These are phyloP conservation scores for Ammodramus savannarum DNA, from an alignment of 2,113 vertebrate genomes.

Conservation along the genomic window DNA sequence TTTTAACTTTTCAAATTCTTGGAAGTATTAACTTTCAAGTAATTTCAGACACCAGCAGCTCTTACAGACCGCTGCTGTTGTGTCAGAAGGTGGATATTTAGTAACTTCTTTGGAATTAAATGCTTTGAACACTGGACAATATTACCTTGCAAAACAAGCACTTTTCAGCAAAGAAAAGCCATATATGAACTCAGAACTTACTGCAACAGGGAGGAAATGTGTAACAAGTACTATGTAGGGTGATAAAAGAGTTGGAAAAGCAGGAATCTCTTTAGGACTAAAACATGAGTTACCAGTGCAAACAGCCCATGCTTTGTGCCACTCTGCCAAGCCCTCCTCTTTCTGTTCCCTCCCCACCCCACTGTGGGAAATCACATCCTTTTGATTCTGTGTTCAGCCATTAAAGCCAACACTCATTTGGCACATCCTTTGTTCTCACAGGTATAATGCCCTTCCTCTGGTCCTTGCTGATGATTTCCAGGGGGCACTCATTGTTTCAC, in stretches of 20 bases:
- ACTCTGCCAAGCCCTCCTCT: not conserved
- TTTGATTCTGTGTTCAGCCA: not conserved
- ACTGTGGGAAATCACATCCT: not conserved
- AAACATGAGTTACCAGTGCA: not conserved
- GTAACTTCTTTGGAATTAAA: not conserved
- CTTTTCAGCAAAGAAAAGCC: not conserved
- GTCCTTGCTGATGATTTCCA: not conserved
- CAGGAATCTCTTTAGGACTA: not conserved
- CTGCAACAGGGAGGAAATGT: not conserved
- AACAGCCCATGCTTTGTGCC: not conserved
- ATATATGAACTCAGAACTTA: not conserved
- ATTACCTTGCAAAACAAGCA: not conserved
- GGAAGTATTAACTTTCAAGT: not conserved
- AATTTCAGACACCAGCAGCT: not conserved
- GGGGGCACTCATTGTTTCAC: fast-evolving
- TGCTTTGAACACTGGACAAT: not conserved
- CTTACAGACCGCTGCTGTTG: not conserved
- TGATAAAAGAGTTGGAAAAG: not conserved
- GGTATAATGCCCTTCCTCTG: not conserved
- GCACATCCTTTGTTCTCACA: not conserved
- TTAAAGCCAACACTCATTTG: not conserved
- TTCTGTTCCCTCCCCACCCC: not conserved
- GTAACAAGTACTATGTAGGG: fast-evolving
- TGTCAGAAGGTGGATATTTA: not conserved
- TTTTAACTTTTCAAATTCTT: not conserved